These are phyloP conservation scores for Leucoraja ocellata DNA, from an alignment of 2,797 vertebrate genomes.

Conservation along the genomic window DNA sequence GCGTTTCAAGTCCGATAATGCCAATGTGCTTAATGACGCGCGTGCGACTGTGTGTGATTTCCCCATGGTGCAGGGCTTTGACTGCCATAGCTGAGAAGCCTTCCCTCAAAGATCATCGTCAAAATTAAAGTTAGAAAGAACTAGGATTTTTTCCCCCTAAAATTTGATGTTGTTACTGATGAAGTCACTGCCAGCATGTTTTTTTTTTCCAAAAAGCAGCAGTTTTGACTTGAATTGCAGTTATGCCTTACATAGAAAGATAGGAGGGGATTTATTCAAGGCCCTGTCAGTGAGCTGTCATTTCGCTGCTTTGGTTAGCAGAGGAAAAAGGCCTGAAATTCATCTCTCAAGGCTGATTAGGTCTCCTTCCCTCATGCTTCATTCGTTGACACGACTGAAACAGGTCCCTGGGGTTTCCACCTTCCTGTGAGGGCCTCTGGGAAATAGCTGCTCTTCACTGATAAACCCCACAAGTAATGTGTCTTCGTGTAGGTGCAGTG, in stretches of 20 bases:
- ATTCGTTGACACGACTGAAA: slow-evolving; percentile 35
- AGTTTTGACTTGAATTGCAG: slow-evolving; percentile 7
- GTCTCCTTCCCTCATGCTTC: slow-evolving; percentile 37
- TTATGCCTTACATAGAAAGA: neutral
- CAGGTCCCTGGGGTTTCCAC: slow-evolving; percentile 17
- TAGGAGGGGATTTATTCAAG: slow-evolving; percentile 20
- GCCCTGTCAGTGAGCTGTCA: slow-evolving; percentile 30
- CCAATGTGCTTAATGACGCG: slow-evolving; percentile 32
- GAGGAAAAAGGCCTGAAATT: slow-evolving; percentile 34
- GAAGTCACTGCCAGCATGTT: neutral
- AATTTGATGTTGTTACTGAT: neutral
- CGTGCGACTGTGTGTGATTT: slow-evolving; percentile 30
- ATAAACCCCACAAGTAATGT: slow-evolving; percentile 36
- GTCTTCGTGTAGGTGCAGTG: slow-evolving; percentile 31
- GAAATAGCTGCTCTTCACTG: slow-evolving; percentile 33
- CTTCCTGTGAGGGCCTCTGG: slow-evolving; percentile 37
- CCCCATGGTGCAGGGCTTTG: slow-evolving; percentile 29
- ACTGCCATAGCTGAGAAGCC: slow-evolving; percentile 7
- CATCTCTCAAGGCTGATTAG: slow-evolving; percentile 38
- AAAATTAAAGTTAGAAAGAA: slow-evolving; percentile 33
- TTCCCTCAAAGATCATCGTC: slow-evolving; percentile 4
- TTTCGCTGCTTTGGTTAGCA: slow-evolving; percentile 24
- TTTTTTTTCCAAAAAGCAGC: neutral
- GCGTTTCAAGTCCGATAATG: slow-evolving; percentile 26
- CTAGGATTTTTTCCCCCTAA: neutral